These are phyloP conservation scores for Nomada lathburiana DNA, from an alignment of 2,888 invertebrate genomes.

Conservation along the genomic window DNA sequence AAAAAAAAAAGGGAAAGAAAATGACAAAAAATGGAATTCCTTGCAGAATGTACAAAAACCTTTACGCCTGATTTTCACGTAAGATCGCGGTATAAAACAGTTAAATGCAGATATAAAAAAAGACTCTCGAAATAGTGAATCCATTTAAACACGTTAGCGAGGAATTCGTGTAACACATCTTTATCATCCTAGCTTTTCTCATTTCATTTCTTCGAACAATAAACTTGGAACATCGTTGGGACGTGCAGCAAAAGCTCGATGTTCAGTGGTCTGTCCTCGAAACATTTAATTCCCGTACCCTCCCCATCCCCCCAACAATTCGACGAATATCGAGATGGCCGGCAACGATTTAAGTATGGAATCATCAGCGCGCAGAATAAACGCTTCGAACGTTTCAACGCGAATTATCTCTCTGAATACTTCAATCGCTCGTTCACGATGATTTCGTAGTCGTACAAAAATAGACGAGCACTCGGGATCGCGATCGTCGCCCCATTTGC, in stretches of 20 bases:
- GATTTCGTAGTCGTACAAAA: constrained; percentile 34
- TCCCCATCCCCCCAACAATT: background rate
- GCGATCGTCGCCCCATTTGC: background rate
- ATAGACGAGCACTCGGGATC: constrained; percentile 21
- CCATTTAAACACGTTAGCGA: constrained; percentile 13
- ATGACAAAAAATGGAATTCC: constrained; percentile 39
- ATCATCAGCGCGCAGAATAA: constrained; percentile 8
- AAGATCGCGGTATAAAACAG: constrained; percentile 18
- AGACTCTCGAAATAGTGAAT: background rate
- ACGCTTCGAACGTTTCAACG: constrained; percentile 23
- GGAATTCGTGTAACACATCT: constrained; percentile 37
- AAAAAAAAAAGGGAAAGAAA: background rate
- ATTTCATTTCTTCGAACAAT: background rate
- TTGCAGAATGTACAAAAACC: constrained; percentile 11
- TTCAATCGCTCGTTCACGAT: background rate
- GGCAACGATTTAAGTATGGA: constrained; percentile 5
- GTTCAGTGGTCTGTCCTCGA: background rate
- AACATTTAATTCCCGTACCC: background rate
- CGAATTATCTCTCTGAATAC: constrained; percentile 1
- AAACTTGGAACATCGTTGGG: background rate
- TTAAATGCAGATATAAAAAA: constrained; percentile 32
- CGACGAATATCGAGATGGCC: background rate
- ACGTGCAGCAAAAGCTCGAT: background rate
- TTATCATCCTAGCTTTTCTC: background rate
- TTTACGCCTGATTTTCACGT: background rate